Evolutionary conservation across 2,797 vertebrate species (phyloP), one percentile per base, ranked within the genome.

Genomic region (Glossophaga mutica): DNA sequence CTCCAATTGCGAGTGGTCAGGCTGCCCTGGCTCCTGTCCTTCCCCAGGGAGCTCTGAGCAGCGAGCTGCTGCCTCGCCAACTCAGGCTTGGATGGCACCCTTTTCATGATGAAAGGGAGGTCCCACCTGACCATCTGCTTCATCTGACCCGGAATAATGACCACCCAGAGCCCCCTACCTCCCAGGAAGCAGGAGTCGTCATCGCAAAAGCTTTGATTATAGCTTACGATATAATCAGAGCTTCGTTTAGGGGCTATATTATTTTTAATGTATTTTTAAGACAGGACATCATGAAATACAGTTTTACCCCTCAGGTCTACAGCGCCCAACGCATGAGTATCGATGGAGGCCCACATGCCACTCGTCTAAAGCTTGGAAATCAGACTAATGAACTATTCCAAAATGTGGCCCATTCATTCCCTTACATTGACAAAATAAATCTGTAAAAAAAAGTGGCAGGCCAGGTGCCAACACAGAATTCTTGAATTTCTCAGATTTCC

Each of bases 101-200:
- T 91, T 90, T 70, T 74, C 73, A 44, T 89, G 26, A 87, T 88
- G 76, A 96, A 87, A 95, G 37, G 67, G 50, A 87, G 65, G 65
- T 76, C 71, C 86, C 59, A 88, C 37, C 77, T 90, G 89, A 85
- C 59, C 70, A 44, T 95, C 9, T 34, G 18, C 46, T 76, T 79
- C 78, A n/a, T 89, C 81, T 70, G 50, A 91, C 22, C 32, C 55
- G 48, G 73, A 76, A 59, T 52, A 74, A 93, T 39, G n/a, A 92
- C 86, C 11, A 21, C 24, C 39, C n/a, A 59, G 73, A 87, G 44
- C 39, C 83, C 71, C 83, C 74, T 65, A 39, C 44, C 55, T 81
- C 50, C 86, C 62, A 86, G 37, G 46, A 74, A 85, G 70, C 67
- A 77, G 15, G 12, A 62, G 52, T 12, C 44, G 42, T 83, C 85